Evolutionary conservation across 2,888 invertebrate species (phyloP), one percentile per base, ranked within the genome.

Genomic region (Petrolisthes manimaculis): DNA sequence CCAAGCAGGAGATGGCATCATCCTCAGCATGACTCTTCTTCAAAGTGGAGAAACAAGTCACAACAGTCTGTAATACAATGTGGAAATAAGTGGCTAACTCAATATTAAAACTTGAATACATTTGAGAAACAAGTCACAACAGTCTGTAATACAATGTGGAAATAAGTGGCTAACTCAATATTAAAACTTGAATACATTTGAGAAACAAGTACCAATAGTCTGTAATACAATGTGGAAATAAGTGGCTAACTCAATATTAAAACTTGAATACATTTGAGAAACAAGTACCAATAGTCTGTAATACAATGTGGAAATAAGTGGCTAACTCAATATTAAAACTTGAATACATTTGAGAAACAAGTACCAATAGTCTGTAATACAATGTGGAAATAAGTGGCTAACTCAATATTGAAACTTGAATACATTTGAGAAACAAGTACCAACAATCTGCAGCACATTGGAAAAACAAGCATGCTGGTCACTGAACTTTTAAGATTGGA

Each of bases 1-100:
- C 95, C 54, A 99, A 94, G 92, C 97, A 97, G 92, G 97, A 96
- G 1, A 97, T 95, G 0, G 96, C 95, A 92, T 95, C 95, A 86
- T 95, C 95, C 86, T 97, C 96, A 79, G 95, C 94, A 5, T 96
- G 95, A 82, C 95, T 95, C 92, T 96, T 96, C 92, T 96, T 96
- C 92, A 98, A 92, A 0, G 96, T 95, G 37, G 95, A 94, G 92
- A 97, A 94, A 92, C 97, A 96, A 0, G 97, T 96, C 67, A 98
- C 96, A 75, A 96, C 95, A 3, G 96, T 95, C 92, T 95, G 93
- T 5, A 89, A 56, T 18, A 81, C 37, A 37, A 37, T 37, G 37
- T 37, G 37, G 37, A 37, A 37, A 2, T 37, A 37, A 37, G 37
- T 2, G n/a, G n/a, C n/a, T n/a, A n/a, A 37, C 37, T 37, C 37